phyloP scores from a whole-genome alignment of 2,113 vertebrate species.

The Salminus brasiliensis region DNA sequence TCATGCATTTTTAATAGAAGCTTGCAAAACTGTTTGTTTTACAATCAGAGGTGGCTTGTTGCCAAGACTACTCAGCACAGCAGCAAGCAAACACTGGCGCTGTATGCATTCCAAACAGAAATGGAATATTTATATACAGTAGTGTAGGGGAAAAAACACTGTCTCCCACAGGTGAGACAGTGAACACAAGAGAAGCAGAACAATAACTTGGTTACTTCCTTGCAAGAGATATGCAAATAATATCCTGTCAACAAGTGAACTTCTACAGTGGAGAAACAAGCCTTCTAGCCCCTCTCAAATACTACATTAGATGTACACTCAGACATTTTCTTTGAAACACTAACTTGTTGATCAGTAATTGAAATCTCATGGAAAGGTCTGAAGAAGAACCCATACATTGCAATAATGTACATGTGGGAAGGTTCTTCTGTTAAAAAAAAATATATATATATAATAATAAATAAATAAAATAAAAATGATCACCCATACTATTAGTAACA shows the following conservation, averaged over 20 bases:
- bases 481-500: no score
- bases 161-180: not conserved
- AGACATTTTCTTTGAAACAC: no score
- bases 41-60: conserved; percentile 38
- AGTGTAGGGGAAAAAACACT: not conserved
- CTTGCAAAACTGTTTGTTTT: conserved; percentile 49
- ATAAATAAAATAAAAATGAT: no score
- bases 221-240: not conserved
- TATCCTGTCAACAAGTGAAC: not conserved
- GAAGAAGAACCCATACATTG: no score
- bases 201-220: not conserved
- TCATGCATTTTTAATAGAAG: conserved; percentile 40
- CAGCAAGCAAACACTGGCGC: conserved; percentile 25
- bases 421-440: no score
- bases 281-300: no score
- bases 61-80: conserved; percentile 17
- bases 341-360: no score
- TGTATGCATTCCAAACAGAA: conserved; percentile 24
- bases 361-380: no score
- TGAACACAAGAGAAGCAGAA: not conserved
- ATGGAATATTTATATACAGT: conserved; percentile 34
- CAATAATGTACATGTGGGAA: no score
- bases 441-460: no score
- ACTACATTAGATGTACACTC: no score
- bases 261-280: not conserved